Evolutionary conservation across 2,113 vertebrate genomes (phyloP).

Genomic region (Halcyon malimbica): DNA sequence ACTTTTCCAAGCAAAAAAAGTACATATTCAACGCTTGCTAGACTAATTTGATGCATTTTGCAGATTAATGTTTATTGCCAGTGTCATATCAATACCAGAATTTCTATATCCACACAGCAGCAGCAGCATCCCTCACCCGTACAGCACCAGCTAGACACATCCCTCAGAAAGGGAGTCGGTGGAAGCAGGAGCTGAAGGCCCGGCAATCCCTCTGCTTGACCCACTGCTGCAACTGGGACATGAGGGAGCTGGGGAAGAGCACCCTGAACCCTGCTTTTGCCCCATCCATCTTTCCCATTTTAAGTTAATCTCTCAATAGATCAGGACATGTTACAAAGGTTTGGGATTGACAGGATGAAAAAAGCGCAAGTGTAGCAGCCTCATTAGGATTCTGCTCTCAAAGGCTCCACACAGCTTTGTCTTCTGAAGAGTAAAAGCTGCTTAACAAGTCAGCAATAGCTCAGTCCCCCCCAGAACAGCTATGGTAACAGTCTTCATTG

Average conservation of each 20-base stretch:
- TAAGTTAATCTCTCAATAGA: not conserved
- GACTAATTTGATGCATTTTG: not conserved
- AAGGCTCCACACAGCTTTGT: slow-evolving; percentile 32
- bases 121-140: not conserved
- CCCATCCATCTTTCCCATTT: not conserved
- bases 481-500: slow-evolving; percentile 34
- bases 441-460: slow-evolving; percentile 53
- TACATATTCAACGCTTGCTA: not conserved
- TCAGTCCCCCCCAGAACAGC: not conserved
- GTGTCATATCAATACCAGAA: not conserved
- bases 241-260: not conserved
- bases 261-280: not conserved
- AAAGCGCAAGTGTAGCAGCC: not conserved
- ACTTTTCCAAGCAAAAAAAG: not conserved
- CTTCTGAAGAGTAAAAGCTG: slow-evolving; percentile 43
- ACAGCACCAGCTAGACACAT: not conserved
- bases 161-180: not conserved
- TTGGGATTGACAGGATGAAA: not conserved
- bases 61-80: not conserved
- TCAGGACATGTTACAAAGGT: not conserved
- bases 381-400: slow-evolving; percentile 56
- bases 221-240: not conserved
- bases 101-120: not conserved
- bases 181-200: not conserved
- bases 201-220: not conserved